phyloP scores from a whole-genome alignment of 2,888 invertebrate genomes.

The Coenonympha arcania region DNA sequence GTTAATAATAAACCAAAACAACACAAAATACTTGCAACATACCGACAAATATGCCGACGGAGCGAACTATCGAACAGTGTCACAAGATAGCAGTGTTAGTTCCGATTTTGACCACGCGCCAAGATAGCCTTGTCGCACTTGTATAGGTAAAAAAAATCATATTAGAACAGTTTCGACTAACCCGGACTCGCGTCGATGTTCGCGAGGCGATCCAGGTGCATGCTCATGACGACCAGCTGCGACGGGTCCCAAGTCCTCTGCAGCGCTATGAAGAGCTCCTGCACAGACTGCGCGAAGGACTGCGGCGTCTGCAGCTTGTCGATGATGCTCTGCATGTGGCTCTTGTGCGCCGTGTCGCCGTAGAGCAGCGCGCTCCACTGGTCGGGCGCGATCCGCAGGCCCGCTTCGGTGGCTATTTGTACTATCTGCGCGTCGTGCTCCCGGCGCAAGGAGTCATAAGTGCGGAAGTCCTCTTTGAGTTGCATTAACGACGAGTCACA shows the following conservation, averaged over 20 bases:
- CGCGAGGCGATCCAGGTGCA: constrained; percentile 87
- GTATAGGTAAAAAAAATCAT: no score
- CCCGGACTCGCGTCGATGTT: constrained; percentile 89
- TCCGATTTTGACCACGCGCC: no score
- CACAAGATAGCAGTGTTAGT: no score
- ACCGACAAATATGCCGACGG: no score
- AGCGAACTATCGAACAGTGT: no score
- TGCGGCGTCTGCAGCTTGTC: constrained; percentile 95
- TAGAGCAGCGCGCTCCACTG: constrained; percentile 98
- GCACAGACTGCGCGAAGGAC: constrained; percentile 92
- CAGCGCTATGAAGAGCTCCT: constrained; percentile 90
- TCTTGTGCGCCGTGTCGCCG: constrained; percentile 95
- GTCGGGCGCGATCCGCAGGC: constrained; percentile 96
- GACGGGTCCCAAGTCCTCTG: constrained; percentile 90
- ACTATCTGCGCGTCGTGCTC: constrained; percentile 99
- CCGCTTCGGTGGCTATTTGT: constrained; percentile 98
- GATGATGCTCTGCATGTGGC: constrained; percentile 93
- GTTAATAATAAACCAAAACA: no score
- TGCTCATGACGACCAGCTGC: constrained; percentile 81
- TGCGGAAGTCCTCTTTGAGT: constrained; percentile 95
- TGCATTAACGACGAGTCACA: constrained; percentile 99
- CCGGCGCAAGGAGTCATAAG: constrained; percentile 91
- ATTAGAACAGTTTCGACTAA: no score
- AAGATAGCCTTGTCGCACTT: no score
- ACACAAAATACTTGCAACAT: no score